Base-by-base conservation (phyloP, 2,113 vertebrate genomes). In the Sceloporus undulatus region DNA sequence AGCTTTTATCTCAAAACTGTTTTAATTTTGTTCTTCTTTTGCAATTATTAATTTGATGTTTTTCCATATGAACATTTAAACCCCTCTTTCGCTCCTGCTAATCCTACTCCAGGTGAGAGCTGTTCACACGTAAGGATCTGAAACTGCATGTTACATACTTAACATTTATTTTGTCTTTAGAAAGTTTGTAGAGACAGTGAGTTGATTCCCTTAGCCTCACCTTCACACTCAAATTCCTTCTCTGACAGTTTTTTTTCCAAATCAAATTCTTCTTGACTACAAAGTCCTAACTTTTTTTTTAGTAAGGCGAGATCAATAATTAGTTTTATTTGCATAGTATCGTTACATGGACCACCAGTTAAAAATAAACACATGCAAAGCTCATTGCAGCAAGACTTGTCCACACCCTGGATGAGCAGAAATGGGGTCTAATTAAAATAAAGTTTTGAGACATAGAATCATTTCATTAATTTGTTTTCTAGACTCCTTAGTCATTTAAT, bases 401-500 rank as follows among this genome's bases (percentile, higher is more conserved):
- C 66, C 88, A 88, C 84, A 83, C 10, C 77, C 48, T 74, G 38
- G 79, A 62, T 74, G 87, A 87, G 93, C n/a, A 95, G 84, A 91
- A 87, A 90, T 56, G 71, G 23, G 93, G 94, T 95, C 87, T 96
- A 95, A 94, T 95, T 94, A 85, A 56, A 84, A 85, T 90, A 90
- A 95, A 94, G 34, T 92, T 95, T 90, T 84, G 90, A 92, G 82
- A 94, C 62, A 87, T 52, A 92, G 68, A 87, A 91, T 91, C 84
- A 82, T 94, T 89, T 91, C 94, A 94, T 95, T 88, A 92, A 87
- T 85, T 93, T 89, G 11, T 65, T 90, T 90, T 94, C 88, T 3
- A 68, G 66, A 82, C 2, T 91, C 89, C 79, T 92, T 71, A 85
- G 91, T 91, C 85, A 85, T 94, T 90, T 91, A 94, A 95, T 96